Evolutionary conservation across 1,140 invertebrate species (phyloP).

Genomic region (Drosophila lini): DNA sequence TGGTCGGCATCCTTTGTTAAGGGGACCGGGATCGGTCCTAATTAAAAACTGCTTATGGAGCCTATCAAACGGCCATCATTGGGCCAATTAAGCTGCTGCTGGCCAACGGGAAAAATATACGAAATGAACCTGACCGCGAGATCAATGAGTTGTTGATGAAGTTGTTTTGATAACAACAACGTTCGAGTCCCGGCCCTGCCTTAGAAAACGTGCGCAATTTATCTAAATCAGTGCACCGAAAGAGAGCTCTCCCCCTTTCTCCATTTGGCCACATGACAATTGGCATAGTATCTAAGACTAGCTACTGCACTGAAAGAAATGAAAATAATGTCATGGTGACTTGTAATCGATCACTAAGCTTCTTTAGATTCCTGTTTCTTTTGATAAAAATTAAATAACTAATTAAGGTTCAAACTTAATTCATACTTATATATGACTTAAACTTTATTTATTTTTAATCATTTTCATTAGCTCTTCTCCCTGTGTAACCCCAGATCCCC

Average conservation of each 20-base stretch:
- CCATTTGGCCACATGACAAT: conserved; percentile 51
- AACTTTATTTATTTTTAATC: not conserved
- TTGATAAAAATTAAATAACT: no score
- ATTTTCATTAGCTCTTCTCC: not conserved
- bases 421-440: not conserved
- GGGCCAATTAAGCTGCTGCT: conserved; percentile 66
- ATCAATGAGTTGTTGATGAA: conserved; percentile 65
- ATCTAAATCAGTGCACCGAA: conserved; percentile 79
- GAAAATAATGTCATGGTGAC: not conserved
- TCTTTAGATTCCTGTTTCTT: no score
- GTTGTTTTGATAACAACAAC: conserved; percentile 51
- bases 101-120: conserved; percentile 50
- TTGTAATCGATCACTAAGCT: not conserved
- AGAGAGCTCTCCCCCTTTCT: conserved; percentile 32
- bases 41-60: conserved; percentile 66
- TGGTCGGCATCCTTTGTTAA: conserved; percentile 64
- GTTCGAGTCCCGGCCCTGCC: conserved; percentile 60
- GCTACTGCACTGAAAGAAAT: conserved; percentile 5
- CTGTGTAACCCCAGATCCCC: conserved; percentile 3
- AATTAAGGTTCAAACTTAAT: not conserved
- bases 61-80: conserved; percentile 54
- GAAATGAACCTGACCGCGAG: conserved; percentile 59
- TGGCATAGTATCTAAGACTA: conserved; percentile 60
- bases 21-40: conserved; percentile 45
- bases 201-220: conserved; percentile 81